These are phyloP conservation scores for Brachionus paranguensis DNA, from an alignment of 1,140 invertebrate genomes.

Conservation along the genomic window DNA sequence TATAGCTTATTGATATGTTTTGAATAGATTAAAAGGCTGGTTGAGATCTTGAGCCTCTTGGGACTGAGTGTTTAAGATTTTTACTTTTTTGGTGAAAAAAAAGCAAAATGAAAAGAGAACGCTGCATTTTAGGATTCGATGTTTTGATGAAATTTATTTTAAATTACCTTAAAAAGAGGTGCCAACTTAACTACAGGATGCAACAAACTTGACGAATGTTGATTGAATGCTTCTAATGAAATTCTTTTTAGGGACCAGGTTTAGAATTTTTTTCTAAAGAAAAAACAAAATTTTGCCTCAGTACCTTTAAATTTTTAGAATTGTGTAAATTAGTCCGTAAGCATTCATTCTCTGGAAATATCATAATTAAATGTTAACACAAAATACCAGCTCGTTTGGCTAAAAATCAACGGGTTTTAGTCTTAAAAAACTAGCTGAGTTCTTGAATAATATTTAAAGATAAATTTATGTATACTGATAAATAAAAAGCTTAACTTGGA, in stretches of 20 bases:
- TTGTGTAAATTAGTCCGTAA: not conserved
- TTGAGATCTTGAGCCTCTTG: not conserved
- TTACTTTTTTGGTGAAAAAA: too few relatives aligned
- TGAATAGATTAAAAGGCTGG: not conserved
- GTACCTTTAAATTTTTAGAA: not conserved
- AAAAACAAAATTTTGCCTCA: not conserved
- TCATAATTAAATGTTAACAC: not conserved
- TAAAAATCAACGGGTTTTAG: not conserved
- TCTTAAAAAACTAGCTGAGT: not conserved
- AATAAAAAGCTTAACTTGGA: too few relatives aligned
- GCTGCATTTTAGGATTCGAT: too few relatives aligned
- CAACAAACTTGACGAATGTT: not conserved
- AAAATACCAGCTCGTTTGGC: not conserved
- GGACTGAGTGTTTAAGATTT: not conserved
- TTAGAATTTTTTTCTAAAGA: not conserved
- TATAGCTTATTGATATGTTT: not conserved
- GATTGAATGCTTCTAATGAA: not conserved
- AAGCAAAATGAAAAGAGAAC: too few relatives aligned
- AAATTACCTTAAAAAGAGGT: not conserved
- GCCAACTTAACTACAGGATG: not conserved
- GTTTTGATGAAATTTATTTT: not conserved
- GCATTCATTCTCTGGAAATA: not conserved
- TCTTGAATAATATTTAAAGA: too few relatives aligned
- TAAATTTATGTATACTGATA: too few relatives aligned
- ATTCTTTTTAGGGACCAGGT: not conserved